phyloP scores from a whole-genome alignment of 2,797 vertebrate species.

The Adelosebastes latens region DNA sequence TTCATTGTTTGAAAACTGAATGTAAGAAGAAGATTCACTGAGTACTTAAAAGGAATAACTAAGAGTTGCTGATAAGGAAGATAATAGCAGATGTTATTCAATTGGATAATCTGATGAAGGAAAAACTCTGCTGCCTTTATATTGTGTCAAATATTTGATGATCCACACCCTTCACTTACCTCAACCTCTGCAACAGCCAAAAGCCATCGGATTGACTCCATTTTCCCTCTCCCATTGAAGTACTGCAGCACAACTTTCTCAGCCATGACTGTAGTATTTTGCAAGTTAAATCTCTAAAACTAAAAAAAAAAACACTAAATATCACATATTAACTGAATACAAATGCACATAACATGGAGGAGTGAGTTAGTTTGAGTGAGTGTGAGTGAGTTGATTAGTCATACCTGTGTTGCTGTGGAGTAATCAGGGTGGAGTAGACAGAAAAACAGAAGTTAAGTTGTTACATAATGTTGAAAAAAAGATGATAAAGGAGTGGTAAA shows the following conservation, averaged over 20 bases:
- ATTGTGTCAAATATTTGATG: background rate
- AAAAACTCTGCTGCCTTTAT: background rate
- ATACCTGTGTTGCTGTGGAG: background rate
- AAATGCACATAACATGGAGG: background rate
- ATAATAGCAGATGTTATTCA: background rate
- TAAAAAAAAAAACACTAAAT: background rate
- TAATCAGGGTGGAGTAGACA: accelerated
- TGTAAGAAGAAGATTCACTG: background rate
- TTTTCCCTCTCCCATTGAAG: slow-evolving; percentile 86
- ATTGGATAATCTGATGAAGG: background rate
- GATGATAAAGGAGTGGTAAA: background rate
- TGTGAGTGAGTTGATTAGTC: too few relatives aligned
- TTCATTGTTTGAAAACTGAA: background rate
- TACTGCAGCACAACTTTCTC: slow-evolving; percentile 87
- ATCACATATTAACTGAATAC: background rate
- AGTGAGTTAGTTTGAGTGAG: background rate
- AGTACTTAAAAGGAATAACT: background rate
- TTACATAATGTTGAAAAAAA: background rate
- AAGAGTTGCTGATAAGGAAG: slow-evolving; percentile 7
- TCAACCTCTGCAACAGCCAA: slow-evolving; percentile 87
- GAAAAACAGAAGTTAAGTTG: accelerated
- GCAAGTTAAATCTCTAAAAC: background rate
- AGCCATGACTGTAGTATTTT: slow-evolving; percentile 71
- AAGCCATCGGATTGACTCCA: slow-evolving; percentile 92
- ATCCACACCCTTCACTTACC: slow-evolving; percentile 68